Evolutionary conservation across 1,140 invertebrate genomes (phyloP).

Genomic region (Brevipalpus yothersi): DNA sequence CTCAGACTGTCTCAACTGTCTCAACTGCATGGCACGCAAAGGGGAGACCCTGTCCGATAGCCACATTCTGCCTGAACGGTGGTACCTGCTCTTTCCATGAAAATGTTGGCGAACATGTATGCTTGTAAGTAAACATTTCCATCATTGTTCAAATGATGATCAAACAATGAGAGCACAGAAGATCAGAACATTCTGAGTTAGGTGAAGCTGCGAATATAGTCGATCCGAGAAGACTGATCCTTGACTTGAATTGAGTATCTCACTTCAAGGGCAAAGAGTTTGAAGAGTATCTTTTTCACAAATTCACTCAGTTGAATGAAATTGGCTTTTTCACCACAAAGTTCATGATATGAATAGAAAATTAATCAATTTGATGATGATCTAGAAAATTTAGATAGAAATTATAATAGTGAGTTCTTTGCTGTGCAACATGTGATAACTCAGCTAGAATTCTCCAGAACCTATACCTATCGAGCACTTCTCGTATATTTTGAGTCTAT

Average conservation of each 20-base stretch:
- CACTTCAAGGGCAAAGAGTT: neutral
- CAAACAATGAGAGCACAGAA: neutral
- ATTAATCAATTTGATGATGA: neutral
- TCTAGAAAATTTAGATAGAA: neutral
- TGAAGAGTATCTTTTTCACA: too few species aligned
- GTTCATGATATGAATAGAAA: too few species aligned
- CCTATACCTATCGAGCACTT: neutral
- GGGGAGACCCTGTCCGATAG: constrained; percentile 29
- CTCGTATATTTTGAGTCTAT: neutral
- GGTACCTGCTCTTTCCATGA: constrained; percentile 53
- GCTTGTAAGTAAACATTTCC: constrained; percentile 33
- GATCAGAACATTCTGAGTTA: neutral
- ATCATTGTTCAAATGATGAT: neutral
- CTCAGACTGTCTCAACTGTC: neutral
- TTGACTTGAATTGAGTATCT: neutral
- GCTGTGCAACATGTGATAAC: too few species aligned
- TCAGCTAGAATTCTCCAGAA: neutral
- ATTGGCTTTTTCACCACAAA: too few species aligned
- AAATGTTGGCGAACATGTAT: constrained; percentile 44
- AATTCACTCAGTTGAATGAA: too few species aligned
- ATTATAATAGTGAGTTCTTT: neutral
- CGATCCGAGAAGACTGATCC: neutral
- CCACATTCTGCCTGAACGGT: constrained; percentile 46
- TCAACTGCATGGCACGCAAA: constrained; percentile 8
- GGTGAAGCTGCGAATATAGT: neutral